A percentile compares a stretch with the other conserved stretches of the same genome.
phyloP scores from a whole-genome alignment of 2,888 invertebrate genomes.

The Antheraea yamamai region DNA sequence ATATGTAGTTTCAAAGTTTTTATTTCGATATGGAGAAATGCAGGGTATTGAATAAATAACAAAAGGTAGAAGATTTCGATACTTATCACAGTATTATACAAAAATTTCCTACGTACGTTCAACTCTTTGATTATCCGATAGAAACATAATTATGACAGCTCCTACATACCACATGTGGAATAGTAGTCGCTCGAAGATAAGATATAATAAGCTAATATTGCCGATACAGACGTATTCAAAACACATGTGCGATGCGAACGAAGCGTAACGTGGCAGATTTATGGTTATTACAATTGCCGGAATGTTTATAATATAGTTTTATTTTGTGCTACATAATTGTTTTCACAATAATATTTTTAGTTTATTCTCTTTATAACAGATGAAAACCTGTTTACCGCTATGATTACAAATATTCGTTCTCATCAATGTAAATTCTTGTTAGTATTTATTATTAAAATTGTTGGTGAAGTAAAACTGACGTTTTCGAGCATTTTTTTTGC shows the following conservation, averaged over 20 bases:
- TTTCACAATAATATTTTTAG: conserved; percentile 15
- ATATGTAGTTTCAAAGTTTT: too few relatives aligned
- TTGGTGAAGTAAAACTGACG: too few relatives aligned
- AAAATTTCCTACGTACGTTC: neutral
- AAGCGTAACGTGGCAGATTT: conserved; percentile 14
- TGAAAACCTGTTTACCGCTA: neutral
- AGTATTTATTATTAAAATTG: neutral
- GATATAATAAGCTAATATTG: conserved; percentile 10
- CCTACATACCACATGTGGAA: conserved; percentile 17
- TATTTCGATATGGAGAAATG: too few relatives aligned
- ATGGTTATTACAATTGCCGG: conserved; percentile 10
- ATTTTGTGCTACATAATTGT: conserved; percentile 10
- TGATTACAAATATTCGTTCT: neutral
- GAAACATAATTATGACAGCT: conserved; percentile 11
- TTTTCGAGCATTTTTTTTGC: neutral
- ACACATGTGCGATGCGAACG: conserved; percentile 12
- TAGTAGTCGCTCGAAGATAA: conserved; percentile 12
- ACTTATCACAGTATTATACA: too few relatives aligned
- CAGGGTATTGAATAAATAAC: too few relatives aligned
- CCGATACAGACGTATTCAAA: conserved; percentile 10
- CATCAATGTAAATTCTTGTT: conserved; percentile 1
- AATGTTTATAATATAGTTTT: conserved; percentile 12
- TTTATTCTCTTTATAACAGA: conserved; percentile 4
- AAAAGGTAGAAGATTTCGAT: too few relatives aligned
- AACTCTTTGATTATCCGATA: conserved; percentile 1